Conservation (phyloP, 2,888 invertebrate genomes). For the Idaea biselata region DNA sequence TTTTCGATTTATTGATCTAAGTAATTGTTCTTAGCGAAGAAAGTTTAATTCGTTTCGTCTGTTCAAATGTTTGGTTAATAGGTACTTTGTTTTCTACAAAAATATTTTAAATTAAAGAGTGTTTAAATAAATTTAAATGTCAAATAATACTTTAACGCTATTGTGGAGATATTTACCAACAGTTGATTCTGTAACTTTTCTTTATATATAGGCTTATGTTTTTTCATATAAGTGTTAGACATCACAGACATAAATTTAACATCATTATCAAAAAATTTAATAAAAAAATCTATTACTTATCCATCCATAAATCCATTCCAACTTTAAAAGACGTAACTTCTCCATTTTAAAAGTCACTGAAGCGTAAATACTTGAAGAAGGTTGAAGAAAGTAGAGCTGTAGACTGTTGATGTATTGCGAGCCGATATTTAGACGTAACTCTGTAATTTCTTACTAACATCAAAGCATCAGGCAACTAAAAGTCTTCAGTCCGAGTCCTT, state of each 20-base stretch:
- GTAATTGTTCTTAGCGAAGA: conserved; percentile 24
- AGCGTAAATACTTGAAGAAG: conserved; percentile 50
- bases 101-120: too few relatives aligned
- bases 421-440: background rate
- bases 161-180: too few relatives aligned
- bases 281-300: conserved; percentile 10
- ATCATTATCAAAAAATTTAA: conserved; percentile 11
- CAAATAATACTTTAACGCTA: too few relatives aligned
- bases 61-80: conserved; percentile 5
- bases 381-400: conserved; percentile 1
- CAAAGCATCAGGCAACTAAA: conserved; percentile 1
- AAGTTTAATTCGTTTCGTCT: conserved; percentile 17
- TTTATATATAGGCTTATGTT: too few relatives aligned
- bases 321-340: conserved; percentile 26
- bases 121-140: too few relatives aligned
- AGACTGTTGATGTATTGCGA: background rate
- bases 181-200: too few relatives aligned
- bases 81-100: background rate
- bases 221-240: too few relatives aligned
- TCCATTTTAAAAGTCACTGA: conserved; percentile 38
- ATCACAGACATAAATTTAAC: background rate
- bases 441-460: background rate
- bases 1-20: conserved; percentile 73
- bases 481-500: conserved; percentile 16
- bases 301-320: conserved; percentile 7